Base-by-base conservation (phyloP, 1,140 invertebrate genomes). In the Drosophila lowei region DNA sequence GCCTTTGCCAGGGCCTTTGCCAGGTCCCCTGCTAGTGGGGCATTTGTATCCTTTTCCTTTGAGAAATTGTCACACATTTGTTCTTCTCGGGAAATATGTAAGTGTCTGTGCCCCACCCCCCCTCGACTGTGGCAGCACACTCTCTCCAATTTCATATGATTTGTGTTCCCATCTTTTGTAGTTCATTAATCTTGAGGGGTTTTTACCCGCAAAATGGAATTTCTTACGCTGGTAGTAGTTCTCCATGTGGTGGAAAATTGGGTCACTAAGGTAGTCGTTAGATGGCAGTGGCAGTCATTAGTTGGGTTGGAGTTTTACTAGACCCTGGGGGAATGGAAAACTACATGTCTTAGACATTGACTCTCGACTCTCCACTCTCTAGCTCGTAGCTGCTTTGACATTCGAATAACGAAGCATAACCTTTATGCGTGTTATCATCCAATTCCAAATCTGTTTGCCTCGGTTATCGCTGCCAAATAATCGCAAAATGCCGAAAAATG, bases 11-110 rank as follows among this genome's bases (percentile, higher is more conserved):
- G 34, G 30, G 15, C 30, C 9, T 47, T 42, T n/a, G 41, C 23
- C 18, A 16, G 34, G 30, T 9, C 21, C 16, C 15, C n/a, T 55
- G 59, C 43, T 34, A 8, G 52, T 49, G 42, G 53, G 42, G 70
- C 38, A 50, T 23, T 48, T 60, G 80, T 65, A 66, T 74, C 70
- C 81, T 78, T 76, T 61, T 72, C 38, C 42, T 64, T 84, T 78
- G 80, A 86, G 72, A 86, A 88, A 86, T 86, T 75, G 81, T 88
- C 74, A 72, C 83, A 88, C 78, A 89, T 88, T 86, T 88, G 84
- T 88, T 70, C 30, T 25, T 56, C 42, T 41, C 58, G 56, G 42
- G 56, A 68, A 68, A 56, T 56, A 57, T 52, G 28, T 53, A 30
- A 13, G 43, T 16, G 43, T 16, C 38, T 16, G 28, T 30, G 23